Conservation (phyloP, 2,888 invertebrate species). For the Sphinx pinastri region DNA sequence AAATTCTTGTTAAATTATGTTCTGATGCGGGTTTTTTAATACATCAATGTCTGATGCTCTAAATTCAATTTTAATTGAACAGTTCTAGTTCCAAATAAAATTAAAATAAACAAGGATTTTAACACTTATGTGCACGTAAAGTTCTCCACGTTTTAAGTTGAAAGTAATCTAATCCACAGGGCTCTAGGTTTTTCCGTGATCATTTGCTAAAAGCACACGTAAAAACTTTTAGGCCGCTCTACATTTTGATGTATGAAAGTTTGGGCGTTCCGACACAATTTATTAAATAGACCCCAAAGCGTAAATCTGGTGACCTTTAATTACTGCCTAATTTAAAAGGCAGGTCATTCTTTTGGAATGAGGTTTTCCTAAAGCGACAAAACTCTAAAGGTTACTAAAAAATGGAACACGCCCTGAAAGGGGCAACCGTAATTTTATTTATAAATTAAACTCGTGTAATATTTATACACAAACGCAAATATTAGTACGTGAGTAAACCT, state of each 20-base stretch:
- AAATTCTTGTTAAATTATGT: no score
- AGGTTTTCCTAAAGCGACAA: neutral
- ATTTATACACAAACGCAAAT: no score
- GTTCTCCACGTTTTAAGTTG: neutral
- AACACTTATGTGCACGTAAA: neutral
- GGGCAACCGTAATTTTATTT: no score
- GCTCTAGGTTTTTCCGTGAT: neutral
- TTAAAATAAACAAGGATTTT: no score
- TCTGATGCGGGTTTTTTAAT: no score
- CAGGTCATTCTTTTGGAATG: neutral
- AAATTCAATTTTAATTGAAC: no score
- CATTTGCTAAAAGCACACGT: neutral
- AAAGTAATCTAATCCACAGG: neutral
- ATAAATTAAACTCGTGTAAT: no score
- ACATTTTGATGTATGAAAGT: constrained; percentile 11
- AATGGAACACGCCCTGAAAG: no score
- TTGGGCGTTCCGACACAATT: neutral
- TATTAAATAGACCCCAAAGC: neutral
- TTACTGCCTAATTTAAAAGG: neutral
- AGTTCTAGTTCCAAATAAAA: no score
- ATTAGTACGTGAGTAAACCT: no score
- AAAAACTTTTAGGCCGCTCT: constrained; percentile 3
- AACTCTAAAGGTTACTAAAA: no score
- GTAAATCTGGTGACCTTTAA: neutral
- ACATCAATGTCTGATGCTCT: no score